Percentiles rank a stretch among this genome's conserved stretches.
phyloP scores from a whole-genome alignment of 2,888 invertebrate species.

The Pachymerium ferrugineum region DNA sequence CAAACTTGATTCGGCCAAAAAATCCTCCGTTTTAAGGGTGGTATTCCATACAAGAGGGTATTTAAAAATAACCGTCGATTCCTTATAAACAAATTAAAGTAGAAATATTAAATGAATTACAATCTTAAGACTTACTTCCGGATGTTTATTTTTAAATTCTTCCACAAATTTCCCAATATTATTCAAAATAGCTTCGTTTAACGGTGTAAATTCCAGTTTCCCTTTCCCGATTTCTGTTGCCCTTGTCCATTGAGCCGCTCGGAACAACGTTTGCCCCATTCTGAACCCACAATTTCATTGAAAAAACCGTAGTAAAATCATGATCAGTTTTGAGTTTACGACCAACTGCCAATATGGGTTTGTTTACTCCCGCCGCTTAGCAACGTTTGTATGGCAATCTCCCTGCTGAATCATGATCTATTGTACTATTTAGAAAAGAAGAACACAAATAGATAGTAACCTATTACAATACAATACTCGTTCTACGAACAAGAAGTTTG shows the following conservation, averaged over 20 bases:
- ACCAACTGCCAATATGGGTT: background rate
- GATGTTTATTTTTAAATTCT: constrained; percentile 21
- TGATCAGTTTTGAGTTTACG: background rate
- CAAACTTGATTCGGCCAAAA: background rate
- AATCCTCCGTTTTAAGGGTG: background rate
- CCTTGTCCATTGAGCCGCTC: constrained; percentile 31
- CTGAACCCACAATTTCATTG: no score
- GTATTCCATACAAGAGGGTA: constrained; percentile 4
- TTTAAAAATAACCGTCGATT: constrained; percentile 29
- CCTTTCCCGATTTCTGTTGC: constrained; percentile 26
- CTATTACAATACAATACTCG: no score
- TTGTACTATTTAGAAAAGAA: no score
- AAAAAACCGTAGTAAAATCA: background rate
- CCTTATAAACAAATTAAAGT: background rate
- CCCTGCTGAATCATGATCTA: no score
- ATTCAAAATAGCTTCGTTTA: constrained; percentile 30
- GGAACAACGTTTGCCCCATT: constrained; percentile 30
- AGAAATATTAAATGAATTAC: background rate
- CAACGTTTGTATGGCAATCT: no score
- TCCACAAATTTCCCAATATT: background rate
- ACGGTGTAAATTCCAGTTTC: constrained; percentile 28
- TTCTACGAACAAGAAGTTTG: no score
- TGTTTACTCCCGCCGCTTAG: background rate
- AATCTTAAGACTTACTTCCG: background rate
- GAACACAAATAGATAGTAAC: no score